Conservation (phyloP, 2,888 invertebrate genomes). For the Belgica antarctica region DNA sequence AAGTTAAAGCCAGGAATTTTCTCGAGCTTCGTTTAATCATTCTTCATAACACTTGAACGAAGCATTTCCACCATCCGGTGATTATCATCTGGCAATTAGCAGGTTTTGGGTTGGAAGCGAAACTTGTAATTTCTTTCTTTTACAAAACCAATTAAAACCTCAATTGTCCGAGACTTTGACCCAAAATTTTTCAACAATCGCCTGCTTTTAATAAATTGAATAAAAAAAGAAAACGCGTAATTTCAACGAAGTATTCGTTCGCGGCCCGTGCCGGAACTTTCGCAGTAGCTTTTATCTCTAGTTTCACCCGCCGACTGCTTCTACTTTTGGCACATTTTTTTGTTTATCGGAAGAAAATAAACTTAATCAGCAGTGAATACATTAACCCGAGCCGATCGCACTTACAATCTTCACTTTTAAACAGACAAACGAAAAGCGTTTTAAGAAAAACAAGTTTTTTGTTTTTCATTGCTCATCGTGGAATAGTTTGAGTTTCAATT, state of each 20-base stretch:
- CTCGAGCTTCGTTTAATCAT: too few species aligned
- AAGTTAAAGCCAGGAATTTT: too few species aligned
- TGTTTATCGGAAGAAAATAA: not conserved
- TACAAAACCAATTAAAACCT: constrained; percentile 5
- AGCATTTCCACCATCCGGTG: not conserved
- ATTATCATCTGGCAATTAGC: not conserved
- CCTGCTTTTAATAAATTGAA: not conserved
- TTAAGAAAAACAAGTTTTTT: too few species aligned
- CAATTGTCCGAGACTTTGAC: constrained; percentile 17
- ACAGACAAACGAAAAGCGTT: not conserved
- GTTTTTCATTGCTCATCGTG: constrained; percentile 6
- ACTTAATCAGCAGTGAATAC: not conserved
- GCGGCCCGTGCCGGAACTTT: too few species aligned
- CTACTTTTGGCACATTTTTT: not conserved
- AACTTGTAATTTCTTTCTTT: not conserved
- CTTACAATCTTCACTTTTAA: too few species aligned
- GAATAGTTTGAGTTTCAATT: not conserved
- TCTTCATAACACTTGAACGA: too few species aligned
- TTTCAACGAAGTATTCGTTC: not conserved
- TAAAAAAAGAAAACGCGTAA: not conserved
- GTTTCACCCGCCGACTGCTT: not conserved
- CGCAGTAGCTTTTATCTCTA: too few species aligned
- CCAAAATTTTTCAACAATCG: not conserved
- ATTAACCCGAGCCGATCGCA: not conserved
- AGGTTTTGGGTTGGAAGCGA: not conserved